Base-by-base conservation (phyloP, 2,113 vertebrate species). In the Eulacestoma nigropectus region DNA sequence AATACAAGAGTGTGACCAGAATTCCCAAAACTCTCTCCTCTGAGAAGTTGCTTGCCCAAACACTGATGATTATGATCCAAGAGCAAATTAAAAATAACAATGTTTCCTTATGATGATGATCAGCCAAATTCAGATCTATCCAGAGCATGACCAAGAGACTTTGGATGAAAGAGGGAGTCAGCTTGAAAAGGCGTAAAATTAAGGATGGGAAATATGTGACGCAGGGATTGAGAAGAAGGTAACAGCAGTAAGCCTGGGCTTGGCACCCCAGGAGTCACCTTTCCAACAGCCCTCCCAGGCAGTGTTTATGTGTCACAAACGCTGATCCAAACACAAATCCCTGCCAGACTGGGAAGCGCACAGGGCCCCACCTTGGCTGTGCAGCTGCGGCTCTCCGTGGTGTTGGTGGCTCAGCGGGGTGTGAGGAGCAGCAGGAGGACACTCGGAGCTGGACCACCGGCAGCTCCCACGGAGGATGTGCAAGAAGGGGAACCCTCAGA, bases 401-500 rank as follows among this genome's bases (percentile, higher is more conserved):
- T 6, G 13, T 15, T 79, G 86, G 17, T 19, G n/a, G 21, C 42
- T 25, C 37, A 4, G 10, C 9, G 25, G 33, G n/a, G 6, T 19
- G 23, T 17, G 67, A 25, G 47, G 12, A 52, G 52, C 15, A 16
- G 50, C 26, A 46, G 72, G 18, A 35, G 29, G 8, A 53, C 25
- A 6, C 29, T 4, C 1, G 1, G 29, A 49, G 47, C 26, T 47
- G 72, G 16, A 60, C 12, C 37, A 57, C 3, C 19, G 1, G 2
- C 14, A 53, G 4, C 10, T 70, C 4, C 50, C 41, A 50, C 4
- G 1, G 39, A 26, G 16, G 14, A 10, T 13, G 21, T 27, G 23
- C 30, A 12, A 7, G 67, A 9, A 70, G 47, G 30, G 16, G 23
- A 72, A 3, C 14, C 29, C 37, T 26, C 50, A 12, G 33, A 18